phyloP scores from a whole-genome alignment of 2,888 invertebrate species.

The Idaea aversata region DNA sequence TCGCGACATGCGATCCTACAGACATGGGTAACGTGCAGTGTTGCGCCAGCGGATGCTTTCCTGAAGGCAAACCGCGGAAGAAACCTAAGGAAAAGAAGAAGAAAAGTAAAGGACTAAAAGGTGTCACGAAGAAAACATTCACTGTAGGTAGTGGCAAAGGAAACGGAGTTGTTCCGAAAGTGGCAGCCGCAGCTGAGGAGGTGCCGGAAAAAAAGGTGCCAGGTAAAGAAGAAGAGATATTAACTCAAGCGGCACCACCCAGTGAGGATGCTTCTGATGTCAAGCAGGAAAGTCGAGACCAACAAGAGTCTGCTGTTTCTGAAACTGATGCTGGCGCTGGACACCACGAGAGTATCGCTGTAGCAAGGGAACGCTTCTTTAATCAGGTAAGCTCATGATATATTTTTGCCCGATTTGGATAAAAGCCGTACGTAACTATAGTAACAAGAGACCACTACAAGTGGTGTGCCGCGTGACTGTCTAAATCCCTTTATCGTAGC shows the following conservation, averaged over 20 bases:
- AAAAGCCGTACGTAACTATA: constrained; percentile 34
- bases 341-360: constrained; percentile 57
- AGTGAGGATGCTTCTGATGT: constrained; percentile 28
- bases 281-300: constrained; percentile 27
- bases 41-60: constrained; percentile 75
- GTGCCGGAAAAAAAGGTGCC: constrained; percentile 56
- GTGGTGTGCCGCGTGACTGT: constrained; percentile 48
- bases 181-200: constrained; percentile 65
- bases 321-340: constrained; percentile 51
- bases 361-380: constrained; percentile 72
- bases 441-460: constrained; percentile 45
- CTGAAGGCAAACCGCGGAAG: constrained; percentile 60
- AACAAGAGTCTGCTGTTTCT: constrained; percentile 32
- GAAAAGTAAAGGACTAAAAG: constrained; percentile 47
- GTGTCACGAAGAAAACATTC: constrained; percentile 60
- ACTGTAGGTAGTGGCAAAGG: constrained; percentile 60
- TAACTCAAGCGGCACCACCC: constrained; percentile 48
- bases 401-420: constrained; percentile 17
- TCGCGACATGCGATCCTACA: constrained; percentile 75
- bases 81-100: constrained; percentile 62
- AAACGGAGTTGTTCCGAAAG: constrained; percentile 56
- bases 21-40: constrained; percentile 80
- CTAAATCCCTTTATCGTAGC: constrained; percentile 69
- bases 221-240: constrained; percentile 54
- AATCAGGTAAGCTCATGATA: constrained; percentile 56